Conservation (phyloP, 2,113 vertebrate species). For the Rattus rattus region DNA sequence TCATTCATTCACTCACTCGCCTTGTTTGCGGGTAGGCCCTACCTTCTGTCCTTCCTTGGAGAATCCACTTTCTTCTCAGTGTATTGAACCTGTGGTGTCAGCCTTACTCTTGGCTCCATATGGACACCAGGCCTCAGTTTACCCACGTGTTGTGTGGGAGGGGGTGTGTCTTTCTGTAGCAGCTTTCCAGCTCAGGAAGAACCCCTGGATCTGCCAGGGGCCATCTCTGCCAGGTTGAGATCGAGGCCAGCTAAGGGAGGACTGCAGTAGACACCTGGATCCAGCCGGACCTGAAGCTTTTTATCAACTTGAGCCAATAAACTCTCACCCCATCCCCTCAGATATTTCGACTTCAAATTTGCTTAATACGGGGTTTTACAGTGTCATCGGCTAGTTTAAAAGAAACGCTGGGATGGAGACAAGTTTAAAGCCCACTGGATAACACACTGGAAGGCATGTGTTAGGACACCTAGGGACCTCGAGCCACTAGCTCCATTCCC, state of each 20-base stretch:
- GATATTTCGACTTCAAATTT: not conserved
- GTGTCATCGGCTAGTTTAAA: not conserved
- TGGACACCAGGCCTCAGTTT: not conserved
- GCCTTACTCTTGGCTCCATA: not conserved
- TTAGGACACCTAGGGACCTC: too few relatives aligned
- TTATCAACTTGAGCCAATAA: not conserved
- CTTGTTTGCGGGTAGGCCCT: not conserved
- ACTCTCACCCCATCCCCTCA: too few relatives aligned
- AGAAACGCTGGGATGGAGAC: not conserved
- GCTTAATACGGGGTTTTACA: not conserved
- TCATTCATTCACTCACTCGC: not conserved
- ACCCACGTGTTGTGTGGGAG: not conserved
- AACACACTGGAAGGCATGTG: not conserved
- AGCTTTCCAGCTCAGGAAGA: not conserved
- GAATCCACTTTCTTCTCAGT: not conserved
- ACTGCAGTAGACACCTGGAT: not conserved
- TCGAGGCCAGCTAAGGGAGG: not conserved
- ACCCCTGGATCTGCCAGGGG: too few relatives aligned
- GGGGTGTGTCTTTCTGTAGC: not conserved
- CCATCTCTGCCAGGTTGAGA: too few relatives aligned
- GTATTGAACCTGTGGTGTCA: not conserved
- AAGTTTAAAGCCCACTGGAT: not conserved
- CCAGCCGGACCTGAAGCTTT: not conserved
- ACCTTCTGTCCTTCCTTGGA: not conserved
- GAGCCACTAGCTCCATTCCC: rapidly evolving